Conservation (phyloP, 2,888 invertebrate species). For the Lingula anatina region DNA sequence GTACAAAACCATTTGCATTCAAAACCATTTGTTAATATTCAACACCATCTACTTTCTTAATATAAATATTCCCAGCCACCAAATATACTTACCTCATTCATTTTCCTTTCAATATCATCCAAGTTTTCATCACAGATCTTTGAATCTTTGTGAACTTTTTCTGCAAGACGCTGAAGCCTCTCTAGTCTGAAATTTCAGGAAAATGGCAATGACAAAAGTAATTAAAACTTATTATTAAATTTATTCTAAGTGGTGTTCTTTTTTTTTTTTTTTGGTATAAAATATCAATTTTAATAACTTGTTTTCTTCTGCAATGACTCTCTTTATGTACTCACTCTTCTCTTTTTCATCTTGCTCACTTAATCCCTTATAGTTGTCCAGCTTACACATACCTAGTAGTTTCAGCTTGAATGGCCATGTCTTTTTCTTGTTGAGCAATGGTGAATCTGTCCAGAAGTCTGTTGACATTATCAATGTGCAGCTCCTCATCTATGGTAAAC, state of each 20-base stretch:
- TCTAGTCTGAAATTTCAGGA: constrained; percentile 68
- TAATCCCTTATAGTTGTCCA: too few relatives aligned
- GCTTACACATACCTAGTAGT: constrained; percentile 34
- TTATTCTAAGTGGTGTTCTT: too few relatives aligned
- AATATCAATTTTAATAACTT: too few relatives aligned
- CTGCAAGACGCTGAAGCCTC: constrained; percentile 84
- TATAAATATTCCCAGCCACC: too few relatives aligned
- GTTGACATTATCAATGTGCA: constrained; percentile 48
- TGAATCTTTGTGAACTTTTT: constrained; percentile 82
- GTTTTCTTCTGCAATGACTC: too few relatives aligned
- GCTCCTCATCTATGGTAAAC: constrained; percentile 38
- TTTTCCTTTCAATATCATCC: constrained; percentile 79
- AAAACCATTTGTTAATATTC: too few relatives aligned
- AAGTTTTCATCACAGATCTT: constrained; percentile 83
- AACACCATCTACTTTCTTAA: too few relatives aligned
- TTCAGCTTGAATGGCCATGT: constrained; percentile 84
- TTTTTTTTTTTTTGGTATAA: too few relatives aligned
- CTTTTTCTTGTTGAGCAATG: constrained; percentile 84
- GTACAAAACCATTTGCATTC: too few relatives aligned
- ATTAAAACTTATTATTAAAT: neutral
- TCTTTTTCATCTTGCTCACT: too few relatives aligned
- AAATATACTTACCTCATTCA: constrained; percentile 62
- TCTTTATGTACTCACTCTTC: too few relatives aligned
- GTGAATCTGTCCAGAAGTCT: constrained; percentile 63
- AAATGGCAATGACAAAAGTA: too few relatives aligned